Evolutionary conservation across 2,113 vertebrate genomes (phyloP).

Genomic region (Regulus satrapa): DNA sequence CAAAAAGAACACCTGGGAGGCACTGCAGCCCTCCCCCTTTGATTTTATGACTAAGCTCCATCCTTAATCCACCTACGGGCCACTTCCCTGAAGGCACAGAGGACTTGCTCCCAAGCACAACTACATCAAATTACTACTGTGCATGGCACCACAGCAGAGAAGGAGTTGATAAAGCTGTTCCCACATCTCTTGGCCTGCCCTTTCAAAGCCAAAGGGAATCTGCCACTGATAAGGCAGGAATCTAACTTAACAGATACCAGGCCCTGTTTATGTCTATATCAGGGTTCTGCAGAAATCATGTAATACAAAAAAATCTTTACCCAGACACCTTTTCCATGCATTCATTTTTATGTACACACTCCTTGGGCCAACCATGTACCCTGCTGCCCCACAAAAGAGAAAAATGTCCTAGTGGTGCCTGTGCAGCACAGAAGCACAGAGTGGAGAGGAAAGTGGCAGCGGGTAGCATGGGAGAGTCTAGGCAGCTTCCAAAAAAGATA

Average conservation of each 20-base stretch:
- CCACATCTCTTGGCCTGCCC: background rate
- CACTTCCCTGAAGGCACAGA: background rate
- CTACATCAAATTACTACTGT: background rate
- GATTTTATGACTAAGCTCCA: background rate
- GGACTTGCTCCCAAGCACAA: background rate
- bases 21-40: background rate
- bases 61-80: background rate
- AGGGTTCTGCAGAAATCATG: background rate
- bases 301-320: background rate
- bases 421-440: background rate
- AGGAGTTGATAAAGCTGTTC: background rate
- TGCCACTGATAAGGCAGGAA: background rate
- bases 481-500: background rate
- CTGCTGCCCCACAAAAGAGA: background rate
- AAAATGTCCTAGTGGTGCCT: fast-evolving
- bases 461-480: background rate
- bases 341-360: fast-evolving
- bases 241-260: background rate
- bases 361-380: fast-evolving
- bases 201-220: background rate
- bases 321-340: background rate
- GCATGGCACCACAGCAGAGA: background rate
- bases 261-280: background rate
- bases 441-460: background rate
- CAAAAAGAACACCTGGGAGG: background rate